phyloP scores from a whole-genome alignment of 2,797 vertebrate species.

The Pangasius macronema region DNA sequence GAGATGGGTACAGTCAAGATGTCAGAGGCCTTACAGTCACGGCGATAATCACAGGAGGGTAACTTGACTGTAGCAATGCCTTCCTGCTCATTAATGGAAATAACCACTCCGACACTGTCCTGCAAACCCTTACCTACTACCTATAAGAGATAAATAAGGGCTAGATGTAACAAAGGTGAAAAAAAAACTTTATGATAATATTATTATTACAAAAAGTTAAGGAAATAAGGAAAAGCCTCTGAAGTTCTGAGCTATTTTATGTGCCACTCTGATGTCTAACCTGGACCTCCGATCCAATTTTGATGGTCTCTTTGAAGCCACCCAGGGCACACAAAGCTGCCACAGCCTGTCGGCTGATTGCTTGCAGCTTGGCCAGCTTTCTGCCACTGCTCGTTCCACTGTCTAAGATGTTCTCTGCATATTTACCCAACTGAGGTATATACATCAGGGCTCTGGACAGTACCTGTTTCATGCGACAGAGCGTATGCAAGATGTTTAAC shows the following conservation, averaged over 20 bases:
- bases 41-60: constrained; percentile 89
- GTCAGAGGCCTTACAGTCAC: constrained; percentile 92
- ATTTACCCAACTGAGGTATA: constrained; percentile 95
- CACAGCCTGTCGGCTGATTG: constrained; percentile 93
- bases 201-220: background rate
- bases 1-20: constrained; percentile 92
- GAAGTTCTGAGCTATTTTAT: background rate
- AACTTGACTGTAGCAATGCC: constrained; percentile 97
- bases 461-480: constrained; percentile 72
- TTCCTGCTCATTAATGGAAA: constrained; percentile 98
- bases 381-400: constrained; percentile 92
- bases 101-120: constrained; percentile 91
- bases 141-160: constrained; percentile 65
- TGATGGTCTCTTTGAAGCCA: constrained; percentile 98
- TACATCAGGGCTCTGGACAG: constrained; percentile 95
- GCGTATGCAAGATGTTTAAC: background rate
- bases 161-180: background rate
- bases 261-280: constrained; percentile 66
- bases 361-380: constrained; percentile 93
- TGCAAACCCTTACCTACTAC: constrained; percentile 94
- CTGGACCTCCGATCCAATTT: constrained; percentile 99
- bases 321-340: constrained; percentile 97
- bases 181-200: background rate
- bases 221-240: background rate
- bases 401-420: constrained; percentile 96